Evolutionary conservation across 2,888 invertebrate genomes (phyloP).

Genomic region (Vanessa cardui): DNA sequence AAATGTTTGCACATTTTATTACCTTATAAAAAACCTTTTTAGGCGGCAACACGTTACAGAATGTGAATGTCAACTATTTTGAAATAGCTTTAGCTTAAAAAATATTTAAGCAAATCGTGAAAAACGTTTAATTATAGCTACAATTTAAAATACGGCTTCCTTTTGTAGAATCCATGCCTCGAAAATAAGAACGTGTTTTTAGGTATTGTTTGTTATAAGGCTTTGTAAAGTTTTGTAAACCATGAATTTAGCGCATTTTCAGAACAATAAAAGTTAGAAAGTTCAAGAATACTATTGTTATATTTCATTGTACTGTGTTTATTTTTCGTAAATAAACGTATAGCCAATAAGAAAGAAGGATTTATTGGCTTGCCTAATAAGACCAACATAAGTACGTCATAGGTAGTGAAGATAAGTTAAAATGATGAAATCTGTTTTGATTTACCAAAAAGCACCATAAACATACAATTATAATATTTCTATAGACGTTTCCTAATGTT

Average conservation of each 20-base stretch:
- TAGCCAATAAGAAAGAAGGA: background rate
- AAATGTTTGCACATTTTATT: background rate
- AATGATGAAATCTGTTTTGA: background rate
- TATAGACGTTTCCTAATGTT: too few species aligned
- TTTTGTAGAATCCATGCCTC: background rate
- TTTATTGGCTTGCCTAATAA: background rate
- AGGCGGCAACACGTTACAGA: background rate
- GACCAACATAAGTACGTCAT: background rate
- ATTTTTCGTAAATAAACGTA: conserved; percentile 2
- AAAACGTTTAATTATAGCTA: conserved; percentile 4
- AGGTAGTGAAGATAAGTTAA: background rate
- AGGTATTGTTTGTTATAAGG: conserved; percentile 19
- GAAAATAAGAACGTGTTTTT: conserved; percentile 10
- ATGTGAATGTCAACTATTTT: background rate
- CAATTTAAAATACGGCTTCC: conserved; percentile 8
- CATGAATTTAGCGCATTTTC: conserved; percentile 14
- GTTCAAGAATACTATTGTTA: conserved; percentile 18
- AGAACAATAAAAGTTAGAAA: conserved; percentile 19
- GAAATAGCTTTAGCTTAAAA: background rate
- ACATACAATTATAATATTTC: too few species aligned
- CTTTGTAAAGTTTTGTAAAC: conserved; percentile 17
- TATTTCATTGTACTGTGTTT: conserved; percentile 12
- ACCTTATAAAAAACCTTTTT: background rate
- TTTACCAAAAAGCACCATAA: too few species aligned
- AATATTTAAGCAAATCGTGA: background rate